Base-by-base conservation (phyloP, 2,797 vertebrate species). In the Astyanax mexicanus region DNA sequence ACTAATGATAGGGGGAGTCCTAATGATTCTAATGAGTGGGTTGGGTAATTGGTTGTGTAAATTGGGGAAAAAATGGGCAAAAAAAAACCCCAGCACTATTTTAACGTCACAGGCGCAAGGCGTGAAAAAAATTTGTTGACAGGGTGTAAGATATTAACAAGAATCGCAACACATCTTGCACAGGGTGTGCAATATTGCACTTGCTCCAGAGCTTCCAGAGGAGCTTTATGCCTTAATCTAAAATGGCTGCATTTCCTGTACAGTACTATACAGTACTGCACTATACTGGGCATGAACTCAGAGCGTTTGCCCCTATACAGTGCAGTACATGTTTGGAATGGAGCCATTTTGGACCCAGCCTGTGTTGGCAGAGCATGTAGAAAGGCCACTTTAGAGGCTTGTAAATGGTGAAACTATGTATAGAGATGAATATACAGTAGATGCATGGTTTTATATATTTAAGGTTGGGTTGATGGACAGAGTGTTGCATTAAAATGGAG, bases 151-250 rank as follows among this genome's bases (percentile, higher is more conserved):
- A n/a, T n/a, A n/a, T n/a, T n/a, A n/a, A n/a, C n/a, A n/a, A n/a
- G n/a, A n/a, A n/a, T n/a, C n/a, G n/a, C n/a, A n/a, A n/a, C n/a
- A n/a, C n/a, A n/a, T n/a, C n/a, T n/a, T n/a, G n/a, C n/a, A n/a
- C n/a, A n/a, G n/a, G n/a, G n/a, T n/a, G n/a, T n/a, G n/a, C n/a
- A n/a, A n/a, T n/a, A n/a, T n/a, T n/a, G n/a, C n/a, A n/a, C n/a
- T n/a, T n/a, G n/a, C n/a, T n/a, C n/a, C n/a, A n/a, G n/a, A n/a
- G n/a, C n/a, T n/a, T n/a, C n/a, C n/a, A n/a, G n/a, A n/a, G 58
- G 27, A 65, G 62, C 45, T 52, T 76, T 55, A 61, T 61, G 38
- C 29, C 47, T 32, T 64, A 69, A 69, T 62, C 25, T 76, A 69
- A 69, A 76, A 69, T 76, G 74, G 66, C 54, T 62, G 35, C 54